These are phyloP conservation scores for Cephalotes varians DNA, from an alignment of 2,888 invertebrate genomes.

Conservation along the genomic window DNA sequence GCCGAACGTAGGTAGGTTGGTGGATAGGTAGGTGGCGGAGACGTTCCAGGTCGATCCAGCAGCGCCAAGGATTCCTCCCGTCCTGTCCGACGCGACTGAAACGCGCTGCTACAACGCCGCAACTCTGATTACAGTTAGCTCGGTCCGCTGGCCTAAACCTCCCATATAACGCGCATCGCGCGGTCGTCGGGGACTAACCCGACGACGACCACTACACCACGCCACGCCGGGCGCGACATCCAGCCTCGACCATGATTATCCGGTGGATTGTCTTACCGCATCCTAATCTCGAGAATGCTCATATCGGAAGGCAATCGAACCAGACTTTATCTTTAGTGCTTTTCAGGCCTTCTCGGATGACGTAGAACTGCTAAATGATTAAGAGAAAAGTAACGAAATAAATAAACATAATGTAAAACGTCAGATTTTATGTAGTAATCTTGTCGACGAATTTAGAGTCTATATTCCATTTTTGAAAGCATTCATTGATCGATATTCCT, in stretches of 20 bases:
- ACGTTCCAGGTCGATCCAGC: slow-evolving; percentile 59
- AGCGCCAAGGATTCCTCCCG: slow-evolving; percentile 62
- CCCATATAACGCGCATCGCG: slow-evolving; percentile 77
- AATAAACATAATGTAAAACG: not conserved
- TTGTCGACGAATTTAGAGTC: not conserved
- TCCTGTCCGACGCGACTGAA: slow-evolving; percentile 57
- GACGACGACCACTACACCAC: slow-evolving; percentile 58
- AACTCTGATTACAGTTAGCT: slow-evolving; percentile 83
- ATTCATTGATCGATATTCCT: not conserved
- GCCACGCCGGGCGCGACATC: slow-evolving; percentile 53
- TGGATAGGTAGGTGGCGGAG: slow-evolving; percentile 37
- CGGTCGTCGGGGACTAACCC: slow-evolving; percentile 76
- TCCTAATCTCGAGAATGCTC: slow-evolving; percentile 51
- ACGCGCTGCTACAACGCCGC: slow-evolving; percentile 78
- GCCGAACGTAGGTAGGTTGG: slow-evolving; percentile 14
- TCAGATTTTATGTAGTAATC: not conserved
- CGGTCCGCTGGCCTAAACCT: slow-evolving; percentile 82
- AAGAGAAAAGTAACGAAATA: not conserved
- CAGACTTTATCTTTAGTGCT: not conserved
- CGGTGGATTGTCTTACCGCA: slow-evolving; percentile 50
- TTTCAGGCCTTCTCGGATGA: not conserved
- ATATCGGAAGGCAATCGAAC: slow-evolving; percentile 40
- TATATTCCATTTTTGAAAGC: not conserved
- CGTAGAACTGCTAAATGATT: not conserved
- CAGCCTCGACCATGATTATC: slow-evolving; percentile 51